Evolutionary conservation across 2,888 invertebrate species (phyloP).

Genomic region (Hylaea fasciaria): DNA sequence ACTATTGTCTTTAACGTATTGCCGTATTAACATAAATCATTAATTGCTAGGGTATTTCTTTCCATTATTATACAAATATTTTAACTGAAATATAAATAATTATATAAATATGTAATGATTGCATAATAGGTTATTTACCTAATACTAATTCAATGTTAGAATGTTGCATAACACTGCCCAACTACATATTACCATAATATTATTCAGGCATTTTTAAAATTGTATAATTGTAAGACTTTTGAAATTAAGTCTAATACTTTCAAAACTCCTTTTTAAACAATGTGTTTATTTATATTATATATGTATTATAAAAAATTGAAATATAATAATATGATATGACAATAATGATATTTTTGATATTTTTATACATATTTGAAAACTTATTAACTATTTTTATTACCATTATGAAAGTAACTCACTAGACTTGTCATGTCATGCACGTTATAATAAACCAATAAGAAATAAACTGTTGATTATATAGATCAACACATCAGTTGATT

Average conservation of each 20-base stretch:
- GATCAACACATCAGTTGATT: no score
- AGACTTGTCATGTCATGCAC: slow-evolving; percentile 29
- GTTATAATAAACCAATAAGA: slow-evolving; percentile 1
- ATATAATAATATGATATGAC: slow-evolving; percentile 65
- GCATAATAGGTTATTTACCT: no score
- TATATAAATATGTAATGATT: no score
- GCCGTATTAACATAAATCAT: slow-evolving; percentile 44
- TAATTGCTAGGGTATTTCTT: not conserved
- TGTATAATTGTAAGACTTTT: no score
- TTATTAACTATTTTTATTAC: slow-evolving; percentile 3
- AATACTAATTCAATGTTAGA: no score
- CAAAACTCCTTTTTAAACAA: no score
- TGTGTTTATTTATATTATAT: not conserved
- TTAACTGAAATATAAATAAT: no score
- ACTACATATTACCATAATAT: no score
- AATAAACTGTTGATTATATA: slow-evolving; percentile 6
- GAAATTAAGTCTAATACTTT: no score
- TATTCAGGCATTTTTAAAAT: no score
- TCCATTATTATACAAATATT: no score
- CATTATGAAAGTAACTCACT: slow-evolving; percentile 22
- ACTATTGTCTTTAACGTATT: slow-evolving; percentile 68
- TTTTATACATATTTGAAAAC: slow-evolving; percentile 13
- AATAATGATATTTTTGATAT: slow-evolving; percentile 61
- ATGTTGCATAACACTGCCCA: no score
- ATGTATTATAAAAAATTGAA: not conserved